Base-by-base conservation (phyloP, 2,113 vertebrate species). In the Hyla sarda region DNA sequence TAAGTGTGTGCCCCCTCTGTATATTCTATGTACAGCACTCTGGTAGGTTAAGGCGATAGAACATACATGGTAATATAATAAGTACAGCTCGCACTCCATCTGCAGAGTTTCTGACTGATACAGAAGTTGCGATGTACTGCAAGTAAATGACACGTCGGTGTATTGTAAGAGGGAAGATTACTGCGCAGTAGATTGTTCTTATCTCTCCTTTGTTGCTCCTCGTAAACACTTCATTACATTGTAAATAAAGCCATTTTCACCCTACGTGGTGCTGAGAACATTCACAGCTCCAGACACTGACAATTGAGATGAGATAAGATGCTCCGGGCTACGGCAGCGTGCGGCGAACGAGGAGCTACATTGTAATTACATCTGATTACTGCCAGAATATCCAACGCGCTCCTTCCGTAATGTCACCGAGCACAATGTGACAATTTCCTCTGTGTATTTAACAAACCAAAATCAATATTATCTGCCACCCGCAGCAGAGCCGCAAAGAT, bases 171-270 rank as follows among this genome's bases (percentile, higher is more conserved):
- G 65, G n/a, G 13, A 19, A 58, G 69, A 73, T 58, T 52, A 47
- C 54, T 21, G 17, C 5, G 32, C 50, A 60, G 32, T 19, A 19
- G 23, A 14, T 25, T 30, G 54, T 84, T 25, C 37, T 75, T 58
- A 60, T 84, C 54, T 48, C 78, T 48, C 71, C 83, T 84, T 84
- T 84, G 83, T 84, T 76, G 83, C 83, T 84, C 23, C 72, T 84
- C 8, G 72, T 84, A 84, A 84, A 62, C 83, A 84, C 83, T 84
- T 84, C 83, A 84, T 84, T 84, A 84, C 72, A 50, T 58, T 84
- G 83, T 84, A 76, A 84, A 84, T 84, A 76, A 62, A 76, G 83
- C 83, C 45, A 77, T 84, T 84, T 76, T 16, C 83, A 75, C 72
- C 56, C 83, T 76, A 72, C 83, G 41, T 65, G 83, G 41, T 10